Evolutionary conservation across 2,888 invertebrate species (phyloP).

Genomic region (Rhingia rostrata): DNA sequence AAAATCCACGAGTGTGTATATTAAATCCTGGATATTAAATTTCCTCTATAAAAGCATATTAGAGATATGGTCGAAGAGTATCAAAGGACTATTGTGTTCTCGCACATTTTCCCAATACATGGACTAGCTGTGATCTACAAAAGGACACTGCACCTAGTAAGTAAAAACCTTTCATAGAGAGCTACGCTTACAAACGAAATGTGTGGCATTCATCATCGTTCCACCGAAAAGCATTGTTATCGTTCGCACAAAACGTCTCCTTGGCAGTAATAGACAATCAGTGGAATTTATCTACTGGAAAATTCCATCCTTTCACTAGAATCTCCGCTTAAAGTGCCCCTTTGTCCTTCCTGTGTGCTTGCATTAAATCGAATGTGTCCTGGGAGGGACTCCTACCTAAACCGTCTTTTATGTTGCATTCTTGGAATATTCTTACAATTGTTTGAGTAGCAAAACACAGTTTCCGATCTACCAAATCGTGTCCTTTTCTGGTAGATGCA

Average conservation of each 20-base stretch:
- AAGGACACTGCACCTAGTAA: neutral
- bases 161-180: neutral
- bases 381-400: conserved; percentile 1
- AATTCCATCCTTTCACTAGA: conserved; percentile 59
- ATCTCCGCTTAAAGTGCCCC: neutral
- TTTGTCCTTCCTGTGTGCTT: neutral
- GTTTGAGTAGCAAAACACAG: conserved; percentile 54
- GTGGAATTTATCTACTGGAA: conserved; percentile 48
- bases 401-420: conserved; percentile 2
- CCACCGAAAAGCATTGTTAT: conserved; percentile 21
- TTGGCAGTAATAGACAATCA: conserved; percentile 56
- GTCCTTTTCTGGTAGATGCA: conserved; percentile 31
- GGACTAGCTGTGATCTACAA: no score
- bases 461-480: conserved; percentile 18
- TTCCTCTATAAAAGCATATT: no score
- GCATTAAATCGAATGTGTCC: conserved; percentile 11
- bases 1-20: no score
- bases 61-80: no score
- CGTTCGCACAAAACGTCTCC: conserved; percentile 25
- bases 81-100: no score
- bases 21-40: no score
- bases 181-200: conserved; percentile 1
- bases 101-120: no score
- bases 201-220: conserved; percentile 3
- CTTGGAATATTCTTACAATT: neutral